phyloP scores from a whole-genome alignment of 2,888 invertebrate genomes.

The Panorpa germanica region DNA sequence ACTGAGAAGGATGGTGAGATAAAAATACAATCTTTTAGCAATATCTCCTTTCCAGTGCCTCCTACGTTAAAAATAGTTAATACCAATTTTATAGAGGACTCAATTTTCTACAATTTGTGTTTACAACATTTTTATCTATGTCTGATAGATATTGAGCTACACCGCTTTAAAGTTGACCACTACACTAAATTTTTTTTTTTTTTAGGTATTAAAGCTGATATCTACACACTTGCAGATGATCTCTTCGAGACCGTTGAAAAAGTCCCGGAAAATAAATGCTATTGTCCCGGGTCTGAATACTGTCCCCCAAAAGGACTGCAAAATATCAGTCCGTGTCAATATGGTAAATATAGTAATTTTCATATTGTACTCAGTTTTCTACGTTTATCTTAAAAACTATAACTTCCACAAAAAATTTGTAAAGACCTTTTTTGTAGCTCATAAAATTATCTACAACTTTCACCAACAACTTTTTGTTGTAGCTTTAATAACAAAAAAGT shows the following conservation, averaged over 20 bases:
- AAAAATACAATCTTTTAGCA: conserved; percentile 1
- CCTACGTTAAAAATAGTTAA: too few relatives aligned
- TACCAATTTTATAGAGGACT: too few relatives aligned
- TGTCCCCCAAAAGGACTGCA: conserved; percentile 57
- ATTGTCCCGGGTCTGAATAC: conserved; percentile 43
- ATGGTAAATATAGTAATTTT: conserved; percentile 34
- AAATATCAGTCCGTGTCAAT: conserved; percentile 75
- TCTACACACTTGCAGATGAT: conserved; percentile 51
- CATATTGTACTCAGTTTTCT: too few relatives aligned
- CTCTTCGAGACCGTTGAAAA: conserved; percentile 47
- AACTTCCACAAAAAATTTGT: not conserved
- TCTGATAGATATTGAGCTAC: not conserved
- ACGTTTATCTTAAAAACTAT: too few relatives aligned
- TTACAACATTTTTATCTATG: not conserved
- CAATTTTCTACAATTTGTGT: too few relatives aligned
- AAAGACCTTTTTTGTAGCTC: too few relatives aligned
- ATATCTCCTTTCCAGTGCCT: too few relatives aligned
- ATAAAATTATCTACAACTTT: too few relatives aligned
- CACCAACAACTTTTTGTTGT: too few relatives aligned
- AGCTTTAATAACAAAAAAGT: too few relatives aligned
- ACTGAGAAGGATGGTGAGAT: conserved; percentile 47
- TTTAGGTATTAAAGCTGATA: conserved; percentile 46
- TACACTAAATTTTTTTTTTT: conserved; percentile 9
- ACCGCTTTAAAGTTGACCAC: not conserved
- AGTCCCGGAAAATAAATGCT: conserved; percentile 55